Evolutionary conservation across 2,113 vertebrate genomes (phyloP).

Genomic region (Theristicus caerulescens): DNA sequence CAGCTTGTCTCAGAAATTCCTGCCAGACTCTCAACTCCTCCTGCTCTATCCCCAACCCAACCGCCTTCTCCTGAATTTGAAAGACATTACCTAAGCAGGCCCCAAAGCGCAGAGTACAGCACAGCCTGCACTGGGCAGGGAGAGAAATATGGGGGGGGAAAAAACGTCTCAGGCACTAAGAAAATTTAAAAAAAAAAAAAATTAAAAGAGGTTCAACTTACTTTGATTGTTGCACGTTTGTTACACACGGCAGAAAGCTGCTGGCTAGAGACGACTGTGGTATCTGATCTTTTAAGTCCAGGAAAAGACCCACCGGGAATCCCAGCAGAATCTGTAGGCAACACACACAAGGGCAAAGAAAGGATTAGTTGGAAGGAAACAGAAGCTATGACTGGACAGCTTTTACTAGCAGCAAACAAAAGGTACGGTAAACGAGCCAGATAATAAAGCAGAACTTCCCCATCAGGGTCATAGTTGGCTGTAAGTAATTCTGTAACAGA

Average conservation of each 20-base stretch:
- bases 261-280: neutral
- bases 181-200: neutral
- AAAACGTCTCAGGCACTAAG: neutral
- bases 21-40: neutral
- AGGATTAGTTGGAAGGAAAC: neutral
- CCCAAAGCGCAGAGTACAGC: neutral
- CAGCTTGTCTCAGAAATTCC: neutral
- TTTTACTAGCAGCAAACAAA: neutral
- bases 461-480: neutral
- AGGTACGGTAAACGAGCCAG: neutral
- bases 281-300: neutral
- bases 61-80: neutral
- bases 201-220: neutral
- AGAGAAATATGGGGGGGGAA: neutral
- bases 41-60: neutral
- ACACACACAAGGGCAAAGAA: neutral
- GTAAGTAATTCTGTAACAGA: neutral
- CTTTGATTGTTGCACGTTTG: neutral
- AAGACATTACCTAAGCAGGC: neutral
- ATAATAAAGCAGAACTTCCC: neutral
- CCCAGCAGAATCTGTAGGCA: neutral
- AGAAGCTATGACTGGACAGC: neutral
- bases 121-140: neutral
- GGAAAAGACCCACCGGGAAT: neutral
- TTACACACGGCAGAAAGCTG: neutral